Evolutionary conservation across 2,113 vertebrate genomes (phyloP), one percentile per base, ranked within the genome.

Genomic region (Sarotherodon lohbergeri): DNA sequence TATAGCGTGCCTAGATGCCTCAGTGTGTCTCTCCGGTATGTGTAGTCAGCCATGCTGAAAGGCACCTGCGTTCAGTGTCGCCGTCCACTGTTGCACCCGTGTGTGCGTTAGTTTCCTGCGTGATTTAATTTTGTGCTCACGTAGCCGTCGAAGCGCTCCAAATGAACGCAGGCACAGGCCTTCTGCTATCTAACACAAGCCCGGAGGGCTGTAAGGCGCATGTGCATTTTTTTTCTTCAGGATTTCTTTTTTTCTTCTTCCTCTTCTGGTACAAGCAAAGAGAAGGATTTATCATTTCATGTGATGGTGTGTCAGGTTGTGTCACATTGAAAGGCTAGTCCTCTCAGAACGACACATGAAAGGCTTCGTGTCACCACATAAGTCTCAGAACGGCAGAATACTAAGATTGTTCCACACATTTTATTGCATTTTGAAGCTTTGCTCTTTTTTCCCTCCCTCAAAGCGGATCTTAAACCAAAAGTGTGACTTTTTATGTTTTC

Each of bases 1-100:
- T 93, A 91, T 95, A 94, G 93, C 22, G 52, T n/a, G 50, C 82
- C 83, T 66, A 14, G 78, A 89, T 91, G 73, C 88, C 82, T 85
- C 82, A 11, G 76, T 66, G 27, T 34, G 86, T 90, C 66, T 81
- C 61, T 80, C 48, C 79, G 87, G 84, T 88, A 88, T 90, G 90
- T 56, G 85, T 61, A 41, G 54, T 66, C 81, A 80, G 89, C 54
- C 59, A 22, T 34, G 54, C 84, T n/a, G 29, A 79, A 85, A 90
- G 85, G 71, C 92, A 93, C 92, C 90, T 92, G 92, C 39, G 19
- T 59, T 78, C 61, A 5, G 12, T 63, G 66, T 79, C 84, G 68
- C 86, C 52, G 6, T 61, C 61, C 48, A 34, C 80, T 61, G 66
- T 59, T 88, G 61, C 78, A 68, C 61, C 76, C 83, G 63, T 82